Conservation (phyloP, 2,797 vertebrate genomes). For the Girardinus metallicus region DNA sequence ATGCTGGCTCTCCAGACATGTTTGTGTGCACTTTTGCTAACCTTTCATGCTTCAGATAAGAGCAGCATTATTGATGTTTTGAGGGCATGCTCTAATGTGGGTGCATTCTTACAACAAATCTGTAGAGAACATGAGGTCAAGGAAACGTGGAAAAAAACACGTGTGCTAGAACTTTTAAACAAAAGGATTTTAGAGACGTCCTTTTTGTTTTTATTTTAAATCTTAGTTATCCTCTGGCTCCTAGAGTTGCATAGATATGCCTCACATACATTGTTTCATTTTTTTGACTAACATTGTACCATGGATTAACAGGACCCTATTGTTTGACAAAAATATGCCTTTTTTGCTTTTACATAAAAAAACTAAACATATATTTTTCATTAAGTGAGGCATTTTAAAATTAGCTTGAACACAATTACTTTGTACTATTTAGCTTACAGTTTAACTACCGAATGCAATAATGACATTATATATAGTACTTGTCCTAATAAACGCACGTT, state of each 20-base stretch:
- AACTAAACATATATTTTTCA: neutral
- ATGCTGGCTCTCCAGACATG: constrained; percentile 43
- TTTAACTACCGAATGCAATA: neutral
- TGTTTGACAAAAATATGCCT: neutral
- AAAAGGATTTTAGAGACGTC: constrained; percentile 3
- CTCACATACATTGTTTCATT: neutral
- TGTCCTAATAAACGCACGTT: too few relatives aligned
- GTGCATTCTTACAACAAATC: constrained; percentile 46
- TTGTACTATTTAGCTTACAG: neutral
- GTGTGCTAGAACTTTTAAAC: constrained; percentile 25
- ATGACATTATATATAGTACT: neutral
- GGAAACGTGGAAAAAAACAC: constrained; percentile 30
- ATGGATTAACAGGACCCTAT: neutral
- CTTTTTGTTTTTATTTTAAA: neutral
- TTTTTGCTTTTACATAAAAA: neutral
- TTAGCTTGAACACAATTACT: neutral
- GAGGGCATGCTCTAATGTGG: constrained; percentile 47
- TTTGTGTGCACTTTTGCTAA: constrained; percentile 55
- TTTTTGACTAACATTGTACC: neutral
- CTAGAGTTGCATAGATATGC: neutral
- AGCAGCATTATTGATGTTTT: constrained; percentile 68
- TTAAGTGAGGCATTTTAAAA: neutral
- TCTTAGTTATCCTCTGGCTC: neutral
- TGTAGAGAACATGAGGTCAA: constrained; percentile 34
- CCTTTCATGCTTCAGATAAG: constrained; percentile 56